Evolutionary conservation across 2,113 vertebrate genomes (phyloP), one percentile per base, ranked within the genome.

Genomic region (Syrrhaptes paradoxus): DNA sequence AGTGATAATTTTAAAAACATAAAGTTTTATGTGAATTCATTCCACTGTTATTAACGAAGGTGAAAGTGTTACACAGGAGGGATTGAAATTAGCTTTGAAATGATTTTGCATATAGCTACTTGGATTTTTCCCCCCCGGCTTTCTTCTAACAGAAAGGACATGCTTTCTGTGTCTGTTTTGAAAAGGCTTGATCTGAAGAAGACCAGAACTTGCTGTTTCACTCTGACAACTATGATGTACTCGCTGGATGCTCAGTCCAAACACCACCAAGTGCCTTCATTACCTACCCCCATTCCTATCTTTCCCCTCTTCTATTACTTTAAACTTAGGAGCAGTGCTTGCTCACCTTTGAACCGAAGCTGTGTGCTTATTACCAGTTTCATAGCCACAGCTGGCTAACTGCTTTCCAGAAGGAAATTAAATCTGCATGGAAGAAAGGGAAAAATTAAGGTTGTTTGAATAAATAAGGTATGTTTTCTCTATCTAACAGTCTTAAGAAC

Each of bases 381-480:
- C 93, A 83, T 91, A 91, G 78, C 71, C 54, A 62, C 94, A 97
- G 87, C 93, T 96, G 95, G 8, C 46, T 85, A 85, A 85, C 62
- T 57, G 78, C 67, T 96, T 94, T 96, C 78, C 93, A 96, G 87
- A 93, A 93, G 95, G 94, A 97, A 96, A 96, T 96, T 95, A 95
- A 96, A 91, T 93, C 85, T 92, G 59, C 82, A 45, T 57, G 75
- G 54, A 96, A 90, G 46, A 94, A 93, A 89, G 41, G 32, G 41
- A 41, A 91, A 92, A 91, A 95, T 78, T 85, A 89, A 82, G 22
- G 28, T 65, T 0, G 2, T 89, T 95, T 94, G 82, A 93, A 94
- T 76, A 87, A 90, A 71, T 78, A 71, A 78, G 32, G 58, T 78
- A 76, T 94, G 91, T 76, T 95, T 96, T 94, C 43, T 89, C 77